Conservation (phyloP, 1,140 invertebrate species). For the Drosophila busckii region DNA sequence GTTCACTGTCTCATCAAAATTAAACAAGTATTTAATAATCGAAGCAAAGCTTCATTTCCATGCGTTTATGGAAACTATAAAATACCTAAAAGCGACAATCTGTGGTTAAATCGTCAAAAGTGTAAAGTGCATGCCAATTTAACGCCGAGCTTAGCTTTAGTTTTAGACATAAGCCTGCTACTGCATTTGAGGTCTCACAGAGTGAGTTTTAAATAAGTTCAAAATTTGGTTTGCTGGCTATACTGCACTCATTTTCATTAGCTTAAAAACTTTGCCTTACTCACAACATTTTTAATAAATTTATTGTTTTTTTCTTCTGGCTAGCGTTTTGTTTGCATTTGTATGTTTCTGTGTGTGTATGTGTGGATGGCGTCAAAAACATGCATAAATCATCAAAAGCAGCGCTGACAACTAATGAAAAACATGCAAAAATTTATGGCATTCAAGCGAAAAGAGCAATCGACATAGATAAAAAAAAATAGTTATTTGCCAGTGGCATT, state of each 20-base stretch:
- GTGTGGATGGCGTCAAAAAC: constrained; percentile 55
- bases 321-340: constrained; percentile 1
- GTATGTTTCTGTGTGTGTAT: constrained; percentile 7
- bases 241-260: constrained; percentile 57
- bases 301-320: constrained; percentile 40
- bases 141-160: no score
- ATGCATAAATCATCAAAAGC: constrained; percentile 76
- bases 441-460: no score
- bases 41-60: no score
- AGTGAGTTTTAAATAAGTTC: no score
- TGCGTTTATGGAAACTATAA: no score
- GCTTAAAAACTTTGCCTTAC: constrained; percentile 62
- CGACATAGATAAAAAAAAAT: constrained; percentile 35
- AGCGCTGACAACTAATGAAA: constrained; percentile 74
- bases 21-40: no score
- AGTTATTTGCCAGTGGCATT: constrained; percentile 34
- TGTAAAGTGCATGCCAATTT: no score
- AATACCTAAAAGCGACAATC: no score
- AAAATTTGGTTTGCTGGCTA: constrained; percentile 22
- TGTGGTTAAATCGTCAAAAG: no score
- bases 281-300: constrained; percentile 67
- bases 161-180: no score
- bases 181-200: no score
- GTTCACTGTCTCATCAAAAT: no score
- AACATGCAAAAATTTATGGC: constrained; percentile 74